phyloP scores from a whole-genome alignment of 2,888 invertebrate genomes.

The Autographa pulchrina region DNA sequence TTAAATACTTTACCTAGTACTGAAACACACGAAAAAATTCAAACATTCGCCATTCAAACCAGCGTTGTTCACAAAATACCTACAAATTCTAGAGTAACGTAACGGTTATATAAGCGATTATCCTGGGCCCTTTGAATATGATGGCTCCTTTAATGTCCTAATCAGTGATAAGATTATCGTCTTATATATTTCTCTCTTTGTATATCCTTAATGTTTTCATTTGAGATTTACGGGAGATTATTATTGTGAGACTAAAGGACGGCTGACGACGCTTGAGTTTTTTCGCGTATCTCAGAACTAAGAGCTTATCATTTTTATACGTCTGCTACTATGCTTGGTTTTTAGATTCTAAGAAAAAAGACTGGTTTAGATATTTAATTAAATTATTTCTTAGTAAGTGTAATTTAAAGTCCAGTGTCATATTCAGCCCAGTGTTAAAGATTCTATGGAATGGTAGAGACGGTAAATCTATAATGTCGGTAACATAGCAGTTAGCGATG shows the following conservation, averaged over 20 bases:
- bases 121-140: slow-evolving; percentile 31
- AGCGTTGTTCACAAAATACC: slow-evolving; percentile 16
- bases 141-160: slow-evolving; percentile 28
- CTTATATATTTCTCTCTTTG: slow-evolving; percentile 27
- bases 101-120: slow-evolving; percentile 39
- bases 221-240: not conserved
- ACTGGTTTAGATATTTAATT: slow-evolving; percentile 82
- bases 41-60: slow-evolving; percentile 12
- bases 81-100: slow-evolving; percentile 23
- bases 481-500: slow-evolving; percentile 24
- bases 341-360: slow-evolving; percentile 76
- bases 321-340: slow-evolving; percentile 49
- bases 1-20: slow-evolving; percentile 28
- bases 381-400: slow-evolving; percentile 66
- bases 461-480: slow-evolving; percentile 26
- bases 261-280: slow-evolving; percentile 7
- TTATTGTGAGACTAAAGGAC: not conserved
- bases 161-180: slow-evolving; percentile 37
- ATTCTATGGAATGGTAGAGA: slow-evolving; percentile 14
- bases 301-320: slow-evolving; percentile 33
- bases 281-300: slow-evolving; percentile 40
- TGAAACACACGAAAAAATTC: slow-evolving; percentile 31
- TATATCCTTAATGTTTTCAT: slow-evolving; percentile 12
- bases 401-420: slow-evolving; percentile 42
- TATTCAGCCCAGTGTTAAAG: slow-evolving; percentile 39